phyloP scores from a whole-genome alignment of 1,140 invertebrate species.

The Ptiloglossa arizonensis region DNA sequence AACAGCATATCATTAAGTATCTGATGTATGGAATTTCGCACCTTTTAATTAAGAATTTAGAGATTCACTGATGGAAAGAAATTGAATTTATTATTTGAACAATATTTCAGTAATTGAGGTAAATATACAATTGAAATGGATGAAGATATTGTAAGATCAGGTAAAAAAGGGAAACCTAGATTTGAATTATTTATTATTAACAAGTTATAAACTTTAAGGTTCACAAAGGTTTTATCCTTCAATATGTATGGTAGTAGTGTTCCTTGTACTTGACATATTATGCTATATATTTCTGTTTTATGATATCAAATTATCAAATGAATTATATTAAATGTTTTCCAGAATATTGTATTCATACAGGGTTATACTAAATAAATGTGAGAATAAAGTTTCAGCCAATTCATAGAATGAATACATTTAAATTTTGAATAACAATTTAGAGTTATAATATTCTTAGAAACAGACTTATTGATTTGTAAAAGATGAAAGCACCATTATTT shows the following conservation, averaged over 20 bases:
- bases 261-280: conserved; percentile 21
- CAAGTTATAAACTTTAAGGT: conserved; percentile 7
- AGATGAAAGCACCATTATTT: not conserved
- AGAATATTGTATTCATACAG: conserved; percentile 13
- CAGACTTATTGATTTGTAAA: not conserved
- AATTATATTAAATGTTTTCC: conserved; percentile 18
- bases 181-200: conserved; percentile 34
- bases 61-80: not conserved
- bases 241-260: conserved; percentile 13
- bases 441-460: not conserved
- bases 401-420: not conserved
- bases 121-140: conserved; percentile 2
- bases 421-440: not conserved
- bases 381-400: not conserved
- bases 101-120: not conserved
- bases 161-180: conserved; percentile 12
- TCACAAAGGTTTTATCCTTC: not conserved
- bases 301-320: conserved; percentile 20
- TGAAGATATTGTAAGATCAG: conserved; percentile 28
- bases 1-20: not conserved
- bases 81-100: not conserved
- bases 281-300: conserved; percentile 18
- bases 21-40: not conserved
- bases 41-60: not conserved
- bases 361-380: conserved; percentile 15